Percentiles rank a stretch among this genome's conserved stretches.
Evolutionary conservation across 2,113 vertebrate species (phyloP).

Genomic region (Eurypyga helias): DNA sequence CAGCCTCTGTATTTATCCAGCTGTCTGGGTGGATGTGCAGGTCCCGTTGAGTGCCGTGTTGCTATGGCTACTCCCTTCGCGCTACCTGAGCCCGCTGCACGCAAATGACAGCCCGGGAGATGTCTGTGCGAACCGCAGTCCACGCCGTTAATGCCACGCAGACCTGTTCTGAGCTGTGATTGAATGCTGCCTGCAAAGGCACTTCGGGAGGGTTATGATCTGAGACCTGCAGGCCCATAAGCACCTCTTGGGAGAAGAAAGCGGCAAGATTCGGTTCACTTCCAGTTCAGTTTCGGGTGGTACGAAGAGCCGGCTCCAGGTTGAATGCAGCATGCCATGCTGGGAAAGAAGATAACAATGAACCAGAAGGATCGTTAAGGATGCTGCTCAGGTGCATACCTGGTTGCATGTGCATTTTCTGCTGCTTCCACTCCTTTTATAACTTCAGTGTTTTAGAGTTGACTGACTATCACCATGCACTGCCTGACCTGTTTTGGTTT

Average conservation of each 20-base stretch:
- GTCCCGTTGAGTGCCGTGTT: neutral
- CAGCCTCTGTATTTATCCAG: neutral
- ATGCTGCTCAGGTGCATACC: neutral
- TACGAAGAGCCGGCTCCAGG: neutral
- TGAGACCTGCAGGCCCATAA: neutral
- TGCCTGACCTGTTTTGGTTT: neutral
- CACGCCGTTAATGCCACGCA: neutral
- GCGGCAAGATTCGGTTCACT: neutral
- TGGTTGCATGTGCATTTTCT: neutral
- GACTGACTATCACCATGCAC: neutral
- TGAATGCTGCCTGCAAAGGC: accelerated
- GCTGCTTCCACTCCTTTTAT: neutral
- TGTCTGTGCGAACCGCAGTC: accelerated
- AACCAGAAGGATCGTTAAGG: neutral
- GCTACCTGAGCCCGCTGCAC: neutral
- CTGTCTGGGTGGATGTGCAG: neutral
- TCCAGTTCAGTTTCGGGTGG: neutral
- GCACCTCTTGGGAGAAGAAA: neutral
- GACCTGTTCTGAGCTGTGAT: accelerated
- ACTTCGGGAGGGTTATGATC: neutral
- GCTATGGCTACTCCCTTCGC: conserved; percentile 12
- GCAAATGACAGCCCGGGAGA: neutral
- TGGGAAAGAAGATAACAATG: neutral
- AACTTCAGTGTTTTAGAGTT: neutral
- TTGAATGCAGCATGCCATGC: neutral